Percentiles rank a stretch among this genome's conserved stretches.
These are phyloP conservation scores for Tethya wilhelma DNA, from an alignment of 37 sponge, comb jelly and placozoan species.

Conservation along the genomic window DNA sequence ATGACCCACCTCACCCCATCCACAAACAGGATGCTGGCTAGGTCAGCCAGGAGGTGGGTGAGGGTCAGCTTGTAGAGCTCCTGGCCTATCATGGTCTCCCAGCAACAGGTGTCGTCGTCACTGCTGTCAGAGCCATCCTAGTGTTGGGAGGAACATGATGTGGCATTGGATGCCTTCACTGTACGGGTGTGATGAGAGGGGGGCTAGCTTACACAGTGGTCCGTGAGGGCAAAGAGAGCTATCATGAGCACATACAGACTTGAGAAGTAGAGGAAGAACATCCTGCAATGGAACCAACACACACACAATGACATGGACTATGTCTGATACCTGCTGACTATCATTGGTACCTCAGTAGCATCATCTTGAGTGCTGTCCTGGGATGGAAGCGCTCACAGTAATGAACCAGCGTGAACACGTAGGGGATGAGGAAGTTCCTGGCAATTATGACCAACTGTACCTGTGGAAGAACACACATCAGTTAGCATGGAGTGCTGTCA, in stretches of 20 bases:
- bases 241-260: slow-evolving; percentile 72
- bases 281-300: slow-evolving; percentile 9
- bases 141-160: not conserved
- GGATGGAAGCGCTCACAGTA: slow-evolving; percentile 69
- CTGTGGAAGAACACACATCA: slow-evolving; percentile 11
- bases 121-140: not conserved
- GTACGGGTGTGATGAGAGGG: not conserved
- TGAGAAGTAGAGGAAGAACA: slow-evolving; percentile 72
- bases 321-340: not conserved
- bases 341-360: slow-evolving; percentile 52
- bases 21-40: slow-evolving; percentile 13
- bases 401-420: slow-evolving; percentile 39
- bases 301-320: not conserved
- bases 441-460: slow-evolving; percentile 63
- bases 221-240: slow-evolving; percentile 54
- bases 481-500: not conserved
- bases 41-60: slow-evolving; percentile 58
- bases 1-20: slow-evolving; percentile 55
- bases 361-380: slow-evolving; percentile 75
- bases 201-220: slow-evolving; percentile 34
- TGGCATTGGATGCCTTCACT: not conserved
- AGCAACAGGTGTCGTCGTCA: slow-evolving; percentile 48
- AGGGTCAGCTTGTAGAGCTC: slow-evolving; percentile 72
- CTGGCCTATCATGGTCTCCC: slow-evolving; percentile 81
- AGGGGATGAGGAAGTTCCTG: slow-evolving; percentile 60